Evolutionary conservation across 2,888 invertebrate genomes (phyloP), one percentile per base, ranked within the genome.

Genomic region (Rhogogaster chlorosoma): DNA sequence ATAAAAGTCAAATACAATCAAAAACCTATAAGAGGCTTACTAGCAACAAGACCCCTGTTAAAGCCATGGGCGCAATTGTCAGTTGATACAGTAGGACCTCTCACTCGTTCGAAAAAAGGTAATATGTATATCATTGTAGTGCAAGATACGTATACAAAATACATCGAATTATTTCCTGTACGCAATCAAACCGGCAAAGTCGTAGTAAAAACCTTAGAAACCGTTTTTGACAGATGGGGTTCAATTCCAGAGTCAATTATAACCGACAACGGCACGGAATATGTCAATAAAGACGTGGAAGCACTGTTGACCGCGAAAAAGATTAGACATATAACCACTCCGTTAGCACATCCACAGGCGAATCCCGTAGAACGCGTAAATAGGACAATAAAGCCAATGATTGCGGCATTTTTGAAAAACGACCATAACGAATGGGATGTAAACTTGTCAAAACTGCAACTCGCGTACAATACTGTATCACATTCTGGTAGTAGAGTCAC

Each of bases 401-500:
- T 86, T 0, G 75, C 75, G 0, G 86, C 86, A 1, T 86, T 57
- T n/a, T 18, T 84, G 0, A 85, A 86, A 67, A 10, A 83, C 9
- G 70, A 80, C 6, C 85, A 86, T 6, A 85, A 82, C 10, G 38
- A 86, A 36, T 86, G 86, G 84, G 83, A 86, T 26, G 73, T 85
- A 18, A 36, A 86, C 29, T 53, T 87, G 53, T 84, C 86, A 29
- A 86, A 87, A 82, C 32, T 87, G 1, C 85, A 87, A 53, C 73
- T 87, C 12, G 86, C 86, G 3, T 87, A 85, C 22, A 86, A 86
- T 42, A 86, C 87, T 0, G 85, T 85, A 10, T 61, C 84, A n/a
- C 87, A 87, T 71, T 26, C 86, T 0, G 87, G 84, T 1, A 85
- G 80, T 38, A 53, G 86, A 45, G 57, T 87, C 1, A 77, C 87